Base-by-base conservation (phyloP, 1,140 invertebrate species). In the Meloidogyne exigua region DNA sequence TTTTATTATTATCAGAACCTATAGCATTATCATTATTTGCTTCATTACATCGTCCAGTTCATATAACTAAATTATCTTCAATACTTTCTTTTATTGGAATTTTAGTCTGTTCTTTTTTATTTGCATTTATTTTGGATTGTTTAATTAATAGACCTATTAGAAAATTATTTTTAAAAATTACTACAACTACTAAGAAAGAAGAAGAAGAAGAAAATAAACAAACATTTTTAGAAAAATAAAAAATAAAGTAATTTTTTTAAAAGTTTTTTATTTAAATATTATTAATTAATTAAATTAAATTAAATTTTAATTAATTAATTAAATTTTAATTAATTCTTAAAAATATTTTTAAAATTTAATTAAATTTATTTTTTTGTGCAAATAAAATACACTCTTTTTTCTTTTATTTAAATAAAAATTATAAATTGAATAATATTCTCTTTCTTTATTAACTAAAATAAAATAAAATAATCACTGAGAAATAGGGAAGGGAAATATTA, bases 41-140 rank as follows among this genome's bases (percentile, higher is more conserved):
- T 23, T 81, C 80, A 5, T 73, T 81, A 11, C 80, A 81, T 62
- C 80, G 80, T 28, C 80, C 80, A 12, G 76, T 81, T 10, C 75
- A 81, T 26, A 49, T 69, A 39, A 81, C 80, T 18, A 39, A 65
- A 21, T 64, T 81, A 25, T 81, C 80, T n/a, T 70, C 65, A 21
- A 76, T 82, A 15, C 65, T 83, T 18, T 81, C 81, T 12, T 76
- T 80, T 72, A 66, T 80, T 15, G 82, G 82, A 18, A 83, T 68
- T 32, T 21, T 82, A 18, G 65, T 80, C n/a, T 73, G 71, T n/a
- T 82, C 81, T 12, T 76, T 75, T 49, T 70, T 82, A 26, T 23
- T 82, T 32, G 78, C 81, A 15, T 44, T 83, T 18, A 13, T 83
- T 21, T 73, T 82, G 21, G 81, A 82, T 26, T 62, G 79, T 23